phyloP scores from a whole-genome alignment of 2,888 invertebrate species.

The Sceliomorpha sp. region DNA sequence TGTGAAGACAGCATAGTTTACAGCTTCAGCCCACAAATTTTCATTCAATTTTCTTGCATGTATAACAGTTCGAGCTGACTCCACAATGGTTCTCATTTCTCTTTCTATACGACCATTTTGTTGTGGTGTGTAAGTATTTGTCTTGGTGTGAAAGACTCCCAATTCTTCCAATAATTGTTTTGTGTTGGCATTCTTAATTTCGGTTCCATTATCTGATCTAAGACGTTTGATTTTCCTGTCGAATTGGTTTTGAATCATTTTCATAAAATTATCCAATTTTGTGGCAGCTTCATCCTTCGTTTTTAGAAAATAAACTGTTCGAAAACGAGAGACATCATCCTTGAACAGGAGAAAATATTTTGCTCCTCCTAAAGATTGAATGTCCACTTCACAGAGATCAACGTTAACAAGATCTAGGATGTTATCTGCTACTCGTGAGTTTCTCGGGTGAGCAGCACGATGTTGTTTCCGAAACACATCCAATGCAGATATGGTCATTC shows the following conservation, averaged over 20 bases:
- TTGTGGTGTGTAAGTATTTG: slow-evolving; percentile 66
- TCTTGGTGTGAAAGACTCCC: slow-evolving; percentile 55
- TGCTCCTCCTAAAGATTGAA: slow-evolving; percentile 45
- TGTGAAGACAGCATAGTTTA: slow-evolving; percentile 56
- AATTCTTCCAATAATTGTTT: slow-evolving; percentile 64
- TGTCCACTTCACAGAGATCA: neutral
- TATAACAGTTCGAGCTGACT: slow-evolving; percentile 62
- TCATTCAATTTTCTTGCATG: slow-evolving; percentile 47
- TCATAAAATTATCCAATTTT: slow-evolving; percentile 57
- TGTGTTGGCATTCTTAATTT: slow-evolving; percentile 60
- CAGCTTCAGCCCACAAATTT: slow-evolving; percentile 60
- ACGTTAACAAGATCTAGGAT: slow-evolving; percentile 62
- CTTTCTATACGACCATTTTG: slow-evolving; percentile 69
- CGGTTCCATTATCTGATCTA: slow-evolving; percentile 63
- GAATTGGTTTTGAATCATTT: slow-evolving; percentile 65
- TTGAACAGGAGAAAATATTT: slow-evolving; percentile 52
- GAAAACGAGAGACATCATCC: slow-evolving; percentile 60
- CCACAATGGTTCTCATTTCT: slow-evolving; percentile 69
- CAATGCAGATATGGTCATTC: no score
- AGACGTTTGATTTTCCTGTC: slow-evolving; percentile 56
- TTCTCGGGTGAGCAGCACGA: slow-evolving; percentile 36
- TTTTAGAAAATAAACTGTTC: slow-evolving; percentile 64
- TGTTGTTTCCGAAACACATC: slow-evolving; percentile 63
- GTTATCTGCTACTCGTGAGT: slow-evolving; percentile 44
- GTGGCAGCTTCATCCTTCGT: slow-evolving; percentile 59